Evolutionary conservation across 2,113 vertebrate species (phyloP).

Genomic region (Octodon degus): DNA sequence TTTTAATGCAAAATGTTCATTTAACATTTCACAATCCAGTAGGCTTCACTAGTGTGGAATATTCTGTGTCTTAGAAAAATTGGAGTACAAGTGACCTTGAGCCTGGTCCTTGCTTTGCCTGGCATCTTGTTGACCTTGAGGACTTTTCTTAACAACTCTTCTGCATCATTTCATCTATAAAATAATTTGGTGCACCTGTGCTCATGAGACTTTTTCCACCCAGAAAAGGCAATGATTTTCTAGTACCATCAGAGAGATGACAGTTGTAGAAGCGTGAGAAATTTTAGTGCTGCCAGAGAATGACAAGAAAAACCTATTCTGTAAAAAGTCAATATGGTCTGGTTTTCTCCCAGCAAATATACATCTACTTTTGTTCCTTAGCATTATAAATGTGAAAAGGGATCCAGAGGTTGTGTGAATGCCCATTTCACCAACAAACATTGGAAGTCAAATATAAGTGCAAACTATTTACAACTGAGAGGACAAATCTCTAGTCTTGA

Average conservation of each 20-base stretch:
- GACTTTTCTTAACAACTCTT: not conserved
- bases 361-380: not conserved
- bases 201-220: not conserved
- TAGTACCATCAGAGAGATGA: not conserved
- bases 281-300: not conserved
- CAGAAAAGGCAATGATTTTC: not conserved
- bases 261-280: not conserved
- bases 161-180: not conserved
- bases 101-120: not conserved
- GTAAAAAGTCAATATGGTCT: not conserved
- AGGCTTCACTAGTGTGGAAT: not conserved
- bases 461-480: conserved; percentile 74
- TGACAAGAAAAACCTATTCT: not conserved
- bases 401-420: not conserved
- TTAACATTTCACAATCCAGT: not conserved
- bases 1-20: not conserved
- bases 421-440: not conserved
- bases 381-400: not conserved
- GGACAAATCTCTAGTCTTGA: conserved; percentile 70
- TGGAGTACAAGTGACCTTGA: not conserved
- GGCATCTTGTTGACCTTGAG: not conserved
- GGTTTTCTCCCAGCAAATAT: not conserved
- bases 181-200: not conserved
- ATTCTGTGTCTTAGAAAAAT: not conserved
- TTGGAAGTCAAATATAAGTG: conserved; percentile 20